Base-by-base conservation (phyloP, 2,888 invertebrate genomes). In the Cheiracanthium punctorium region DNA sequence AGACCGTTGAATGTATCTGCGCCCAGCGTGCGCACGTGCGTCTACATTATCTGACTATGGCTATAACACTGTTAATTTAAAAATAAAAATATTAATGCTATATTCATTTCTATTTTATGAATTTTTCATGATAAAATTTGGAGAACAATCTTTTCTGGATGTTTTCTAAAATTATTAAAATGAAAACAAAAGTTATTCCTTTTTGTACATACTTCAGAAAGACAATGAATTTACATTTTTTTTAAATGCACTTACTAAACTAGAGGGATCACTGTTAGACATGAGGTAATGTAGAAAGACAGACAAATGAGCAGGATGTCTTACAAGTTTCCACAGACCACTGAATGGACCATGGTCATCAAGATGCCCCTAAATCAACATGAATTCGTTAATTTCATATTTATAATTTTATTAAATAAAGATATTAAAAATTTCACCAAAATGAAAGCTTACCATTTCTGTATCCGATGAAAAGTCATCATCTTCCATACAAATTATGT, bases 401-500 rank as follows among this genome's bases (percentile, higher is more conserved):
- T 14, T 43, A 17, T 14, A 43, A 33, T 29, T 30, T 7, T 1
- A 71, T 28, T 20, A 32, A 74, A 17, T 0, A 37, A 64, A 77
- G 69, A 48, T 24, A 69, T 43, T 32, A 2, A 58, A 58, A 20
- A 8, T 17, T 17, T 20, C 58, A 58, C 0, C 10, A 58, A 58
- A 20, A 20, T 20, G 20, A n/a, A 58, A 10, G 20, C 58, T 93
- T 92, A 95, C 94, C 91, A 95, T 94, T 92, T 96, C 96, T 90
- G 96, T 95, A 90, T 96, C 96, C 0, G 96, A 96, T 58, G 90
- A 89, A 88, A 96, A 95, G 90, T 97, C 97, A 90, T 98, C 98
- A 91, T 98, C 98, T 91, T 98, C 98, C 96, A 98, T 97, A 20
- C 97, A 97, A 90, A 98, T 96, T 85, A 98, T 97, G 69, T 90